Evolutionary conservation across 2,888 invertebrate genomes (phyloP), one percentile per base, ranked within the genome.

Genomic region (Papilio elwesi): DNA sequence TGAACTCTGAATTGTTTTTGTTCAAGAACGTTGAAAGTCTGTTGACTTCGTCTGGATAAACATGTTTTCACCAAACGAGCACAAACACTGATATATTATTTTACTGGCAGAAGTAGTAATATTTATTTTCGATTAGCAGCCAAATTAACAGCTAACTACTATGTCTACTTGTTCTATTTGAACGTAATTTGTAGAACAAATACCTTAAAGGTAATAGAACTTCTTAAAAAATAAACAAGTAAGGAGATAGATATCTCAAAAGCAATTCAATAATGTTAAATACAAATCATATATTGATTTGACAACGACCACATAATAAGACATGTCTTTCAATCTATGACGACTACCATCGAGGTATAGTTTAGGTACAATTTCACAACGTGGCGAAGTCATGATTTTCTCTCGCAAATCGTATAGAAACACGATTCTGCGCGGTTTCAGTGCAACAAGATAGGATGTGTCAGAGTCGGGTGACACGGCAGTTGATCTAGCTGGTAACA

Each of bases 391-490:
- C 10, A 52, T 52, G 26, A 63, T 43, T 62, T 67, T 63, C 63
- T 53, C 47, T 43, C 52, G 15, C 16, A 47, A 63, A 62, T 51
- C 13, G 78, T 75, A 79, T 77, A 71, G 78, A 76, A 80, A 82
- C 76, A 79, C 75, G 79, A 80, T 76, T 71, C 80, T 77, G 65
- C 75, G 79, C 78, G 76, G 79, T 79, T 83, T 81, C 81, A 81
- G 79, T 75, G 85, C 82, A 83, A 87, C 82, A 78, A 78, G 84
- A 87, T 85, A 83, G 81, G 80, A 80, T 73, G 69, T 66, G 62
- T 51, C 62, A 82, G 86, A 83, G 83, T 90, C 88, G 80, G 81
- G 83, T 91, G 86, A 90, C 90, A 89, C 85, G 83, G 85, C 83
- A 85, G 85, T 83, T 78, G 75, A 13, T 48, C 26, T 68, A 72